These are phyloP conservation scores for Tolmerus cingulatus DNA, from an alignment of 2,888 invertebrate species.

Conservation along the genomic window DNA sequence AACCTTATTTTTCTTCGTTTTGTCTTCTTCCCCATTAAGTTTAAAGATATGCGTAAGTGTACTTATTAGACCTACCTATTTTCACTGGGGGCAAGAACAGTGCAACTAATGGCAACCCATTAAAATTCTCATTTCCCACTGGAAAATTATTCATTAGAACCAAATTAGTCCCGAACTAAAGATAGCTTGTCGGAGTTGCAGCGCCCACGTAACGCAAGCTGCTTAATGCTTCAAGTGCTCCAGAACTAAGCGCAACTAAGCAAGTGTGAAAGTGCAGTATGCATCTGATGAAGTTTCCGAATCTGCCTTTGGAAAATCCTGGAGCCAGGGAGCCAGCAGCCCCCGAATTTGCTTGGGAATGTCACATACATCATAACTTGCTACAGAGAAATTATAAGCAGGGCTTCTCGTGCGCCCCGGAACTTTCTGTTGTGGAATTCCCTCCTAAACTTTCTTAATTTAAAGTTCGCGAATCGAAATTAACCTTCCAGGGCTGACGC, in stretches of 20 bases:
- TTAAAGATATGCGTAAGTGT: neutral
- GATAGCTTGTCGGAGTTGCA: neutral
- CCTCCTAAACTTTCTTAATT: conserved; percentile 31
- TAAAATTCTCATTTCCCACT: neutral
- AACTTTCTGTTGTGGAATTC: neutral
- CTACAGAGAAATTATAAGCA: conserved; percentile 22
- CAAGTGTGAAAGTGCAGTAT: neutral
- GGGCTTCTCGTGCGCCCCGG: neutral
- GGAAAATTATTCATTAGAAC: neutral
- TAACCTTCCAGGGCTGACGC: conserved; percentile 4
- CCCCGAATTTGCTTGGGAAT: neutral
- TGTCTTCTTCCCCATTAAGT: neutral
- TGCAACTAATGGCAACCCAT: neutral
- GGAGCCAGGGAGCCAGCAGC: neutral
- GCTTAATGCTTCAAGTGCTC: neutral
- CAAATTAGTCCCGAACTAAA: neutral
- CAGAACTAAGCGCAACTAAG: neutral
- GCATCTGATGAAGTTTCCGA: conserved; percentile 1
- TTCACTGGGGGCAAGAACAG: neutral
- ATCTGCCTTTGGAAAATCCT: neutral
- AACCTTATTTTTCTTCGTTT: neutral
- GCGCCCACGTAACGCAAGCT: neutral
- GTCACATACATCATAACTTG: conserved; percentile 34
- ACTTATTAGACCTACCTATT: neutral
- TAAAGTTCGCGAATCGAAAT: conserved; percentile 38